Evolutionary conservation across 2,797 vertebrate genomes (phyloP), one percentile per base, ranked within the genome.

Genomic region (Valencia hispanica): DNA sequence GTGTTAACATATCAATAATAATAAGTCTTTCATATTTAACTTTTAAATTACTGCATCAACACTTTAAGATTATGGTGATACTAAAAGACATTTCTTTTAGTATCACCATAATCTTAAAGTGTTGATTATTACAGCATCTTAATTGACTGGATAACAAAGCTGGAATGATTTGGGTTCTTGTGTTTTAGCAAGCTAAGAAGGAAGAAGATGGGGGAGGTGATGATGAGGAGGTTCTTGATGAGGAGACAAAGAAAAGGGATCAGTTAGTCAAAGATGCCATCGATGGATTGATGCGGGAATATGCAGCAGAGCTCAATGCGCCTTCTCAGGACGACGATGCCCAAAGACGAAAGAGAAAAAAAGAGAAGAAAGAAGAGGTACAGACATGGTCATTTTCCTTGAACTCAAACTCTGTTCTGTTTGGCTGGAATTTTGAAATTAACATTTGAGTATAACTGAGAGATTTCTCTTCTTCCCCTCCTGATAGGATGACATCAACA

Each of bases 311-410:
- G 88, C 97, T 99, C 88, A 99, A 97, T 83, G 98, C 98, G 53
- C 96, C 97, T 2, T 98, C 97, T 51, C 96, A 96, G 92, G 98
- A 99, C 70, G 97, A 98, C 59, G 98, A 99, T 81, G 96, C 97
- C 78, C 97, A 97, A 72, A 96, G 97, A 50, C 96, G 98, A 89
- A 99, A 98, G 94, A 98, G 98, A 90, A 98, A 96, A 94, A 99
- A 98, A 88, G 98, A 99, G 93, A 98, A 98, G 95, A 99, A 99
- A 93, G 98, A 99, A 93, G 98, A 99, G 96, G 96, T 79, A 68
- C 27, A 59, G 18, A n/a, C 17, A 4, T 41, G 15, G 5, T 32
- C 1, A 25, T 45, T 41, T 10, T 18, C 1, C 3, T 43, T 0
- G 5, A 74, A 63, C 30, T 3, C 6, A 22, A n/a, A 69, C n/a